A percentile compares a stretch with the other conserved stretches of the same genome.
phyloP scores from a whole-genome alignment of 2,888 invertebrate species.

The Pandemis corylana region DNA sequence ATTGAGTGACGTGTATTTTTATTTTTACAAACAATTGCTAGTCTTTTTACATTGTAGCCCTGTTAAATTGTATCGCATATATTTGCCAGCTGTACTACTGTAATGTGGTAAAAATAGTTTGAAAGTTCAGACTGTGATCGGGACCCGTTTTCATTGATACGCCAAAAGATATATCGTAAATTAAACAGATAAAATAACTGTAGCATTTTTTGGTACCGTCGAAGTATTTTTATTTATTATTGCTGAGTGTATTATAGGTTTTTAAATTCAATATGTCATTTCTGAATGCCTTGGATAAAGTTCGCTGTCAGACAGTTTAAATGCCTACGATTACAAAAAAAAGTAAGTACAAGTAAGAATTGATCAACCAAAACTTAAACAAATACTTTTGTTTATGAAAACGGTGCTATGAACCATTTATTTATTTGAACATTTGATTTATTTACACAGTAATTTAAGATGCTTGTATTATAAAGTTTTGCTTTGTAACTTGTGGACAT shows the following conservation, averaged over 20 bases:
- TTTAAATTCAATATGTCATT: neutral
- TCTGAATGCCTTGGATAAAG: neutral
- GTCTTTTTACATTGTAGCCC: constrained; percentile 57
- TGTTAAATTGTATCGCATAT: constrained; percentile 70
- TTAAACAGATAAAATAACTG: constrained; percentile 22
- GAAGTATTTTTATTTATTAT: neutral
- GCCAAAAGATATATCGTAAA: constrained; percentile 23
- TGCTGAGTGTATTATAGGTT: neutral
- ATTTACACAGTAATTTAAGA: no score
- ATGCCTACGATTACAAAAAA: neutral
- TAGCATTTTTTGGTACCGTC: constrained; percentile 11
- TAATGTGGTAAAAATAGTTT: constrained; percentile 59
- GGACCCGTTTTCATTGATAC: constrained; percentile 36
- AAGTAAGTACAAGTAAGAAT: no score
- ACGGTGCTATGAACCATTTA: no score
- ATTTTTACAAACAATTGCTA: constrained; percentile 74
- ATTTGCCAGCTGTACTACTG: constrained; percentile 54
- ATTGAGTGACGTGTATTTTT: constrained; percentile 76
- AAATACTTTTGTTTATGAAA: no score
- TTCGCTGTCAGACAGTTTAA: neutral
- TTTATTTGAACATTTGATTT: no score
- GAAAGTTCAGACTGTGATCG: constrained; percentile 35
- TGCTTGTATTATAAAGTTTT: no score
- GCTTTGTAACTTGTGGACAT: no score
- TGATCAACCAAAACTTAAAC: no score